Percentiles rank a stretch among this genome's conserved stretches.
These are phyloP conservation scores for Kryphioiulus occultus DNA, from an alignment of 2,888 invertebrate genomes.

Conservation along the genomic window DNA sequence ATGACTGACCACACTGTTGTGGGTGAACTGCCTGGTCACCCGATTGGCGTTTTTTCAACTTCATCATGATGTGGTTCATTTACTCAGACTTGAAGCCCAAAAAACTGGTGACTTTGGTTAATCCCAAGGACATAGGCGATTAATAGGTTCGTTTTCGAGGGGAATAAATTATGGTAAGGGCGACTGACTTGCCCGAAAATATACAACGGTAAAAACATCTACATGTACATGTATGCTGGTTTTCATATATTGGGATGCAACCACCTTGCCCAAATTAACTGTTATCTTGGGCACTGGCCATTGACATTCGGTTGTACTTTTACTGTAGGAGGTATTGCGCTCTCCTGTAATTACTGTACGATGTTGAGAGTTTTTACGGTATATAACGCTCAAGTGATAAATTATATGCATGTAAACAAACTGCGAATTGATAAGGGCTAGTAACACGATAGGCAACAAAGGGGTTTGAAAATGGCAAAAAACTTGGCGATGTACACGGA, in stretches of 20 bases:
- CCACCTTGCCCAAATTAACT: background rate
- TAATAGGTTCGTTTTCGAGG: background rate
- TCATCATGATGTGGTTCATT: background rate
- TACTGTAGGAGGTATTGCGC: background rate
- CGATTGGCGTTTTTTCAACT: background rate
- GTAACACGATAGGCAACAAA: no score
- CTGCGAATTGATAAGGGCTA: no score
- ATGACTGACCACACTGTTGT: background rate
- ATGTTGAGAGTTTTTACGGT: no score
- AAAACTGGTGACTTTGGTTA: background rate
- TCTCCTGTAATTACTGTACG: background rate
- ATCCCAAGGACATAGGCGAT: conserved; percentile 2
- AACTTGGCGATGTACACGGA: no score
- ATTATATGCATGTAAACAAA: no score
- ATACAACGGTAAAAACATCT: background rate
- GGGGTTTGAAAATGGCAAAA: no score
- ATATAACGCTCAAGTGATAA: background rate
- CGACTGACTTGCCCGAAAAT: background rate
- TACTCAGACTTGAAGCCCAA: background rate
- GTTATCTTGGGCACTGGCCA: background rate
- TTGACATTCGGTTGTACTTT: background rate
- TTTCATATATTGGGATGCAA: background rate
- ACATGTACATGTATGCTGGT: background rate
- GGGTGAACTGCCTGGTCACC: background rate
- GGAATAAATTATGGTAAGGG: background rate